Evolutionary conservation across 2,113 vertebrate genomes (phyloP), one percentile per base, ranked within the genome.

Genomic region (Cololabis saira): DNA sequence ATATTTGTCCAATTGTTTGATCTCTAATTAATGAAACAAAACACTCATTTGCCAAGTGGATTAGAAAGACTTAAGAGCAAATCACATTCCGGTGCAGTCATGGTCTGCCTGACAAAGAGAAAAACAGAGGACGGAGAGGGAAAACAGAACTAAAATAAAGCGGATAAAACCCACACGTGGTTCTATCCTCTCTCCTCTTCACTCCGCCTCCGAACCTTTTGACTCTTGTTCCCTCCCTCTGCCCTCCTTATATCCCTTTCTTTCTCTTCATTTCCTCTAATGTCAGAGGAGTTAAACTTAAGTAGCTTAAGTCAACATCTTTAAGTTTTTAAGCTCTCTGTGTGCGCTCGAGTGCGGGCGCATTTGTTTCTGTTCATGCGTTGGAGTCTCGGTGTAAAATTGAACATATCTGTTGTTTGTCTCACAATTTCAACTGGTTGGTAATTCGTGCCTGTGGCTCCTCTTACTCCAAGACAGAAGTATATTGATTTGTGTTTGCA

Each of bases 271-370:
- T 86, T 78, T 57, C 45, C 67, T 80, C 71, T 80, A 63, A 81
- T 76, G 78, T 78, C 77, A 75, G 11, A 70, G 74, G 67, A 81
- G 74, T 81, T 70, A 76, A 24, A 80, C n/a, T 66, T 83, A 89
- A 89, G 84, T 66, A 83, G 78, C 82, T 87, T 81, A 87, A 71
- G 67, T 71, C 75, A 68, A 62, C 65, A 67, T 83, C 64, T 80
- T 81, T 56, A 80, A 78, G 62, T 69, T 67, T 33, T 44, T 24
- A 61, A 47, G 64, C 58, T 59, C 19, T 52, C 22, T 67, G 65
- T 54, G 79, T 70, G 49, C 17, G 45, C 22, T 58, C 9, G 12
- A 58, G 40, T 40, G n/a, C n/a, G n/a, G n/a, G n/a, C n/a, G n/a
- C n/a, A 24, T 61, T 40, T 4, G 7, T 68, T 41, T 61, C 33